These are phyloP conservation scores for Drosophila paramelanica DNA, from an alignment of 2,888 invertebrate genomes.

Conservation along the genomic window DNA sequence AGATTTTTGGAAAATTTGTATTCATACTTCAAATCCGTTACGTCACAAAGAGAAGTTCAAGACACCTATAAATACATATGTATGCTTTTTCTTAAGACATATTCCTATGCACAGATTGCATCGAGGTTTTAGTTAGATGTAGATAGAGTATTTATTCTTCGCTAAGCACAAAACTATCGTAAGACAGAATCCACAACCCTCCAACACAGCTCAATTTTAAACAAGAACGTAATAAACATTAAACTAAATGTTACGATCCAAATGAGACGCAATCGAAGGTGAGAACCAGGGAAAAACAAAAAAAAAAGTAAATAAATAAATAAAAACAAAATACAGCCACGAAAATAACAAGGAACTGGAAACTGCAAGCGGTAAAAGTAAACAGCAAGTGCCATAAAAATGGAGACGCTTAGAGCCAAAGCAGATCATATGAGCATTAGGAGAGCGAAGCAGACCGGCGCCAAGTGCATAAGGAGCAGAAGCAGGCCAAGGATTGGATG, in stretches of 20 bases:
- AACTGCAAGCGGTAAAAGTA: conserved; percentile 53
- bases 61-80: too few relatives aligned
- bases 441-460: conserved; percentile 23
- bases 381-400: conserved; percentile 73
- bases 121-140: too few relatives aligned
- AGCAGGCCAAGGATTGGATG: conserved; percentile 63
- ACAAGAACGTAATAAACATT: conserved; percentile 61
- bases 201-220: conserved; percentile 45
- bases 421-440: conserved; percentile 71
- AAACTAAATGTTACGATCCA: conserved; percentile 74
- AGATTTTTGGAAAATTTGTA: too few relatives aligned
- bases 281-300: conserved; percentile 23
- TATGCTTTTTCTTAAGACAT: too few relatives aligned
- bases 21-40: too few relatives aligned
- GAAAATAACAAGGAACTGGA: conserved; percentile 54
- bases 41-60: too few relatives aligned
- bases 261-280: conserved; percentile 62
- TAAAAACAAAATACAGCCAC: conserved; percentile 35
- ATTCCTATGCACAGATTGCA: too few relatives aligned
- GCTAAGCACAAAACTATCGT: not conserved
- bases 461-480: conserved; percentile 67
- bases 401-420: conserved; percentile 48
- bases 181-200: not conserved
- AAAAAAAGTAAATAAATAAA: not conserved
- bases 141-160: not conserved